phyloP scores from a whole-genome alignment of 2,888 invertebrate genomes.

The Eupithecia vulgata region DNA sequence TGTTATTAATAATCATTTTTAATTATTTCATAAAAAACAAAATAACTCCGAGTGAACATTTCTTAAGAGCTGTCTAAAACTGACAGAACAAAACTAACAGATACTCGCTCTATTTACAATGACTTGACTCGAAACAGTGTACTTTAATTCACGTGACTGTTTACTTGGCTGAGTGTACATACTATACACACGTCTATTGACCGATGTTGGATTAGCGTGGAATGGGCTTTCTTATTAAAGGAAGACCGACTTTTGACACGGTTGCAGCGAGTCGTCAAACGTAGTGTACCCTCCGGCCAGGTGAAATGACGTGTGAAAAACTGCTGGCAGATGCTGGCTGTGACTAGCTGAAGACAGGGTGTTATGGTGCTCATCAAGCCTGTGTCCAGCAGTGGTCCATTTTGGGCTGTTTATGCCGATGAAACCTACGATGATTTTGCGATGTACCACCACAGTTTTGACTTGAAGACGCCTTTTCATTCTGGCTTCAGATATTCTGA shows the following conservation, averaged over 20 bases:
- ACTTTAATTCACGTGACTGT: conserved; percentile 39
- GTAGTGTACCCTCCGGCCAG: too few species aligned
- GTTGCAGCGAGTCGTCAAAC: too few species aligned
- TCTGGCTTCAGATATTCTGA: too few species aligned
- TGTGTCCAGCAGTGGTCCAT: too few species aligned
- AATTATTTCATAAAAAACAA: not conserved
- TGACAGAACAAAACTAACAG: not conserved
- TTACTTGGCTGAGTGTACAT: conserved; percentile 29
- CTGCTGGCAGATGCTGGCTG: too few species aligned
- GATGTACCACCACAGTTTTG: not conserved
- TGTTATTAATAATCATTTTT: not conserved
- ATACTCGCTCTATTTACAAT: conserved; percentile 11
- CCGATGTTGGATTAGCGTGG: conserved; percentile 22
- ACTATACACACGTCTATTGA: conserved; percentile 6
- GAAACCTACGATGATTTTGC: not conserved
- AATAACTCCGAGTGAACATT: not conserved
- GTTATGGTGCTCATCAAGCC: too few species aligned
- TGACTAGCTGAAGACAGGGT: too few species aligned
- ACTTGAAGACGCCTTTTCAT: too few species aligned
- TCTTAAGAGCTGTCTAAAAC: not conserved
- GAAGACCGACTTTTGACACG: too few species aligned
- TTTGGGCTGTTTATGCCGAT: too few species aligned
- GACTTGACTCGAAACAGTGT: conserved; percentile 24
- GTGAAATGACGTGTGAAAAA: too few species aligned
- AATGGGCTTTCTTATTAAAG: conserved; percentile 5